Evolutionary conservation across 2,797 vertebrate species (phyloP).

Genomic region (Mus minutoides): DNA sequence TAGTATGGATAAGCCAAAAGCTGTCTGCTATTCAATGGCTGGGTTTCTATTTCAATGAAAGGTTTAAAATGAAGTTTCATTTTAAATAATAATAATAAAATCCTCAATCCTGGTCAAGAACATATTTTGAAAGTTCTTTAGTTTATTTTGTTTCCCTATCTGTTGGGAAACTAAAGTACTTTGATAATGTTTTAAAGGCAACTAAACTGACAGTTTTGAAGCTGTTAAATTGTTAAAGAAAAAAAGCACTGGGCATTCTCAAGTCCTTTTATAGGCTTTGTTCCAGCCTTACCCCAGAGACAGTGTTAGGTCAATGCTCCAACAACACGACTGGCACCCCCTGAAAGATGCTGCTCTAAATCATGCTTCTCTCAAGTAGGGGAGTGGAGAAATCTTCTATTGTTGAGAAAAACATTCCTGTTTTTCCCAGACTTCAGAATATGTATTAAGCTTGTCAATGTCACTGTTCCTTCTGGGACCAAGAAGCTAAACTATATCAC

Average conservation of each 20-base stretch:
- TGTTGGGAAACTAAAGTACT: slow-evolving; percentile 39
- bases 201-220: slow-evolving; percentile 22
- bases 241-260: not conserved
- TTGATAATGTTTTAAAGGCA: slow-evolving; percentile 14
- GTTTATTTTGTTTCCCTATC: not conserved
- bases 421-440: slow-evolving; percentile 14
- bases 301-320: not conserved
- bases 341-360: not conserved
- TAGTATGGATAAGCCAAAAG: not conserved
- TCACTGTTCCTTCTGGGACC: not conserved
- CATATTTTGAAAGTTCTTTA: slow-evolving; percentile 44
- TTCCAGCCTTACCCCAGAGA: not conserved
- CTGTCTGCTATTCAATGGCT: not conserved
- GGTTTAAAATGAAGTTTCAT: slow-evolving; percentile 39
- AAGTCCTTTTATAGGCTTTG: not conserved
- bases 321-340: not conserved
- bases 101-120: not conserved
- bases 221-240: slow-evolving; percentile 40
- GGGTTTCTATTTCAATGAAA: slow-evolving; percentile 34
- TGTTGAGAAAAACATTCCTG: not conserved
- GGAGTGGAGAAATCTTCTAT: not conserved
- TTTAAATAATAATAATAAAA: slow-evolving; percentile 27
- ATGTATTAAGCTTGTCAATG: not conserved
- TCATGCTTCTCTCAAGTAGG: not conserved
- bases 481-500: not conserved